Conservation (phyloP, 2,797 vertebrate species). For the Gobio occitaniae region DNA sequence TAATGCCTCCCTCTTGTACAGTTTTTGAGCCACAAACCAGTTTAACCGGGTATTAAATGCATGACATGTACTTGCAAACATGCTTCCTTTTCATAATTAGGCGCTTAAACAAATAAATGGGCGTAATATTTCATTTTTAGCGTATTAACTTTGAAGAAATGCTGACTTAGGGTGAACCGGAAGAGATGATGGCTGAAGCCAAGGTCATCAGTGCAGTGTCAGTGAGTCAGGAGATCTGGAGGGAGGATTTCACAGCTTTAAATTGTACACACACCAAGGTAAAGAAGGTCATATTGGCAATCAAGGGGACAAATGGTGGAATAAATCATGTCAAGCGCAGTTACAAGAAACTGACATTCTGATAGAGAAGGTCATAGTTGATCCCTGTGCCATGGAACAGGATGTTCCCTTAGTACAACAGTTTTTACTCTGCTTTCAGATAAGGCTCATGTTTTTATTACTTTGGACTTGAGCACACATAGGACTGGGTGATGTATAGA, state of each 20-base stretch:
- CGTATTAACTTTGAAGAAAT: background rate
- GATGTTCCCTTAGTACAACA: conserved; percentile 9
- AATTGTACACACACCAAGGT: conserved; percentile 29
- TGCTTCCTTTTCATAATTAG: background rate
- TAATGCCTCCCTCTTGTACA: background rate
- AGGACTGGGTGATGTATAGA: background rate
- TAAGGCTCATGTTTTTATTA: background rate
- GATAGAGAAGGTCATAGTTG: conserved; percentile 39
- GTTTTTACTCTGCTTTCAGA: background rate
- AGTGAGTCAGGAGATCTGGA: conserved; percentile 32
- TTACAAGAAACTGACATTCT: conserved; percentile 28
- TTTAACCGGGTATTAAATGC: background rate
- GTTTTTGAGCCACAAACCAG: background rate
- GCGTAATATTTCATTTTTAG: background rate
- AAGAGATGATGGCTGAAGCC: conserved; percentile 10
- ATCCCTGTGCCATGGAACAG: background rate
- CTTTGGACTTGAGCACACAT: background rate
- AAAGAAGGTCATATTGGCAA: conserved; percentile 50
- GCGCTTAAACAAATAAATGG: background rate
- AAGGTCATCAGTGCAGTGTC: conserved; percentile 25
- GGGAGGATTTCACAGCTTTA: conserved; percentile 26
- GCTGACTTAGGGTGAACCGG: background rate
- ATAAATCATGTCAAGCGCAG: conserved; percentile 48
- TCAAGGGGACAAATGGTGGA: conserved; percentile 42
- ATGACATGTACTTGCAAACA: background rate